Evolutionary conservation across 2,888 invertebrate genomes (phyloP).

Genomic region (Syritta pipiens): DNA sequence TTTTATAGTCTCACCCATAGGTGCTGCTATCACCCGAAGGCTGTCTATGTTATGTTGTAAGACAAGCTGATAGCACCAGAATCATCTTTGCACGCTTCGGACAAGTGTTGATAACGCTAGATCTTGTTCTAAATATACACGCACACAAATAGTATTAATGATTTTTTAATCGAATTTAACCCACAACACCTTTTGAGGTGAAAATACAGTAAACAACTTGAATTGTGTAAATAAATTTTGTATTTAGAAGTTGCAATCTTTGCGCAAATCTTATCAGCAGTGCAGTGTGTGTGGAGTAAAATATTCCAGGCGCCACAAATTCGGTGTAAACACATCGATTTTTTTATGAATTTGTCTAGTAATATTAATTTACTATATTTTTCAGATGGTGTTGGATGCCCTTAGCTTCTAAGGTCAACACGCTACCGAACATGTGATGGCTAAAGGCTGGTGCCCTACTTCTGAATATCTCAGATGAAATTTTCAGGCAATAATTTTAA

Average conservation of each 20-base stretch:
- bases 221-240: background rate
- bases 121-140: constrained; percentile 27
- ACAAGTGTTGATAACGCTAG: constrained; percentile 51
- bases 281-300: background rate
- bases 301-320: constrained; percentile 2
- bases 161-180: background rate
- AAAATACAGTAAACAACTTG: constrained; percentile 2
- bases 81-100: constrained; percentile 49
- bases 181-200: constrained; percentile 22
- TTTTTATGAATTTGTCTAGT: too few species aligned
- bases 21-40: constrained; percentile 26
- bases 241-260: constrained; percentile 1
- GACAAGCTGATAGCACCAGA: constrained; percentile 30
- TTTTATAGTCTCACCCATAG: too few species aligned
- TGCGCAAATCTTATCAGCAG: constrained; percentile 10
- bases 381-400: too few species aligned
- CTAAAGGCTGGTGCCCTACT: background rate
- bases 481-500: background rate
- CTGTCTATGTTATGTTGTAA: constrained; percentile 49
- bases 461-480: background rate
- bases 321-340: background rate
- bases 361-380: too few species aligned
- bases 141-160: background rate
- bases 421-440: background rate
- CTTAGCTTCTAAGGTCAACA: background rate